These are phyloP conservation scores for Trigoniulus corallinus DNA, from an alignment of 1,140 invertebrate genomes.

Conservation along the genomic window DNA sequence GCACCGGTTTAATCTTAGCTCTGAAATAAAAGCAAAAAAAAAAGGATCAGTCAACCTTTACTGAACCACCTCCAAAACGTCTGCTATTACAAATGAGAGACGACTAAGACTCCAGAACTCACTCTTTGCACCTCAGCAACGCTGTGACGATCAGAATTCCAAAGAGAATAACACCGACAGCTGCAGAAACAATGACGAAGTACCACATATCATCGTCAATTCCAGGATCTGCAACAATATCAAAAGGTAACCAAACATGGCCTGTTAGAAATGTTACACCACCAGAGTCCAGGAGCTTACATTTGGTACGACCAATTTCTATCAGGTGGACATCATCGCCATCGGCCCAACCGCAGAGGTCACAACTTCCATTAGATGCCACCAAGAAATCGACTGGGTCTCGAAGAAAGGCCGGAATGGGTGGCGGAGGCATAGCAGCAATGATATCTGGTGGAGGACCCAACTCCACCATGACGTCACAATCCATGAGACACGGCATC, in stretches of 20 bases:
- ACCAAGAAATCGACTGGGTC: neutral
- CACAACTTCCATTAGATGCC: neutral
- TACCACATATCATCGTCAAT: slow-evolving; percentile 1
- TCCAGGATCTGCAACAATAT: neutral
- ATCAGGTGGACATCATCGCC: neutral
- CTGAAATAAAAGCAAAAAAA: too few relatives aligned
- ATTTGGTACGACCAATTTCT: neutral
- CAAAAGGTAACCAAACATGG: neutral
- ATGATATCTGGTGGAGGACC: neutral
- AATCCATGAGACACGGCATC: neutral
- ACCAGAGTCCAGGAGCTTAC: neutral
- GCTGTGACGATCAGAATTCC: neutral
- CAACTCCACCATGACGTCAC: neutral
- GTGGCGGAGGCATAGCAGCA: neutral
- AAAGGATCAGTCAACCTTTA: too few relatives aligned
- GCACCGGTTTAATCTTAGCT: neutral
- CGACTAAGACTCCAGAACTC: neutral
- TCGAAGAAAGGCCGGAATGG: neutral
- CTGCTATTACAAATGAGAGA: neutral
- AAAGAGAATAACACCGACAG: neutral
- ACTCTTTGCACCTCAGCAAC: neutral
- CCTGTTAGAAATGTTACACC: neutral
- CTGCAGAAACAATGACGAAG: neutral
- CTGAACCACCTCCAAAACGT: neutral
- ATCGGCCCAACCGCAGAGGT: neutral